Evolutionary conservation across 2,113 vertebrate genomes (phyloP).

Genomic region (Xiphorhynchus elegans): DNA sequence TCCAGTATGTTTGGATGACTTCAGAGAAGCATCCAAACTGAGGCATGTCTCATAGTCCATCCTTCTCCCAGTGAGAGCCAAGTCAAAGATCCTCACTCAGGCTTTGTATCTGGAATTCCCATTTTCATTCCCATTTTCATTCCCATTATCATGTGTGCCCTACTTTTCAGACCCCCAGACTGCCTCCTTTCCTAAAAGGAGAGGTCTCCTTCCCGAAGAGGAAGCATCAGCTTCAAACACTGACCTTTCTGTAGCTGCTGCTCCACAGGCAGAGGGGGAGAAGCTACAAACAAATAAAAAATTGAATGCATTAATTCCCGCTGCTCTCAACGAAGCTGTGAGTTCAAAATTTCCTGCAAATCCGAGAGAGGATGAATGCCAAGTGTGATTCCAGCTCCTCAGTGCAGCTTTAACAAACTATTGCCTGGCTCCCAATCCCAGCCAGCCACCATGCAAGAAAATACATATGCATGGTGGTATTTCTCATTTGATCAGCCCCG

Average conservation of each 20-base stretch:
- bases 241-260: background rate
- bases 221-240: background rate
- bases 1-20: constrained; percentile 8
- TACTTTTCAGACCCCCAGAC: background rate
- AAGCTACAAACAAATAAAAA: background rate
- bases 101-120: background rate
- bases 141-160: too few species aligned
- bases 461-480: background rate
- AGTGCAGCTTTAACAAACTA: background rate
- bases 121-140: background rate
- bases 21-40: constrained; percentile 21
- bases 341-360: background rate
- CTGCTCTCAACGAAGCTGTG: background rate
- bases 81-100: background rate
- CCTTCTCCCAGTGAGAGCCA: background rate
- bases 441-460: background rate
- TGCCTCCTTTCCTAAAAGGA: background rate
- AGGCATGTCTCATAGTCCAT: background rate
- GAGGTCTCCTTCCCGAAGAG: background rate
- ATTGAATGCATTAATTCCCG: background rate
- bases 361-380: background rate
- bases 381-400: background rate
- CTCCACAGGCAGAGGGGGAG: background rate
- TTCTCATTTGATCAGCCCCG: background rate
- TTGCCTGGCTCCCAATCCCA: background rate